Evolutionary conservation across 2,797 vertebrate genomes (phyloP).

Genomic region (Gorsachius magnificus): DNA sequence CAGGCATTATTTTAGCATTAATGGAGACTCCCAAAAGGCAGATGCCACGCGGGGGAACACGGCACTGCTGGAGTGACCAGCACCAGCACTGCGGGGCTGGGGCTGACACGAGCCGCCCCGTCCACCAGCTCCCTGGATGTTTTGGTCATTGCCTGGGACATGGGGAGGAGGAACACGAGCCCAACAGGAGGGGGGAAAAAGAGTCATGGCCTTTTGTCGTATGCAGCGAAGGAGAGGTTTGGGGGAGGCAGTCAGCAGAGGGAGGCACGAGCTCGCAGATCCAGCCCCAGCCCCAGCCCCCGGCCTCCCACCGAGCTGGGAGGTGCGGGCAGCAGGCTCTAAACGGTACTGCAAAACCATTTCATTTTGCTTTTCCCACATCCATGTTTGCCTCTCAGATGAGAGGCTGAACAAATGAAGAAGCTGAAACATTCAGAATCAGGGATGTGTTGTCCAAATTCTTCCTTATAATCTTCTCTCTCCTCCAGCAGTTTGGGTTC

Average conservation of each 20-base stretch:
- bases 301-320: background rate
- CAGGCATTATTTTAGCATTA: background rate
- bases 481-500: background rate
- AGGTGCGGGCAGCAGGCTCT: background rate
- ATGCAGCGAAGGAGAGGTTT: background rate
- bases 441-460: background rate
- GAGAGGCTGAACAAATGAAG: background rate
- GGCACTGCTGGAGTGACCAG: background rate
- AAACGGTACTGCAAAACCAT: background rate
- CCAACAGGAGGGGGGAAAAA: fast-evolving
- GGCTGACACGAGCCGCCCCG: fast-evolving
- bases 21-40: background rate
- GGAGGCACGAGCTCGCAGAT: constrained; percentile 6
- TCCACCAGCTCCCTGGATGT: background rate
- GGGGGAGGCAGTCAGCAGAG: constrained; percentile 35
- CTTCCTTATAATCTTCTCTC: background rate
- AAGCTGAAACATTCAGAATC: background rate
- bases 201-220: fast-evolving
- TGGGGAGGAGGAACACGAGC: background rate
- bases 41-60: background rate
- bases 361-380: background rate
- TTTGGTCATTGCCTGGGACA: fast-evolving
- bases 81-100: fast-evolving
- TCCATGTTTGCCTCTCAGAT: background rate
- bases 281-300: fast-evolving